Percentiles rank a stretch among this genome's conserved stretches.
Conservation (phyloP, 2,113 vertebrate species). For the Pelecanus crispus region DNA sequence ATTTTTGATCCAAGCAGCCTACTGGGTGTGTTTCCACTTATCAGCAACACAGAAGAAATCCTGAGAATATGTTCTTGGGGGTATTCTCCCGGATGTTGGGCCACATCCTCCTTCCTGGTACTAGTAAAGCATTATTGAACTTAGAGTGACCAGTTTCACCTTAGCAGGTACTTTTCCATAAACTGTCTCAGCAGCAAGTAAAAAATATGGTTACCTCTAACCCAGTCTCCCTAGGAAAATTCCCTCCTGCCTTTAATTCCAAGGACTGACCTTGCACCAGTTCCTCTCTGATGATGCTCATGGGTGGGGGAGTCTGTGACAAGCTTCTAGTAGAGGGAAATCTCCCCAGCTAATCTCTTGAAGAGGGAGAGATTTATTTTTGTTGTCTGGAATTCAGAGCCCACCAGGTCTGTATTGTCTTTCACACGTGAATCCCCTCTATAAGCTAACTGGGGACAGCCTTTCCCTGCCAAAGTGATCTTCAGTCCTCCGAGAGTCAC, state of each 20-base stretch:
- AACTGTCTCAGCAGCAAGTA: not conserved
- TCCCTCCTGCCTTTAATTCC: slow-evolving; percentile 9
- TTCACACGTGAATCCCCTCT: not conserved
- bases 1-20: not conserved
- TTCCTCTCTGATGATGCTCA: not conserved
- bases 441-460: not conserved
- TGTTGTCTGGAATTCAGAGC: not conserved
- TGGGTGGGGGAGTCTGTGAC: not conserved
- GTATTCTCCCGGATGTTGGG: not conserved
- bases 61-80: not conserved
- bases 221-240: not conserved
- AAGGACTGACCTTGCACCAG: not conserved
- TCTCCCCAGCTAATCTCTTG: not conserved
- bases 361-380: not conserved
- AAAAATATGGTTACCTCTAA: not conserved
- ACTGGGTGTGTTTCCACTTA: not conserved
- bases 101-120: not conserved
- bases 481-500: not conserved
- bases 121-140: not conserved
- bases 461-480: not conserved
- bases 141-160: not conserved
- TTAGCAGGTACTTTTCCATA: not conserved
- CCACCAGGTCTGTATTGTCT: not conserved
- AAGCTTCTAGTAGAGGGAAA: not conserved
- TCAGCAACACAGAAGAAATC: not conserved